Evolutionary conservation across 2,888 invertebrate genomes (phyloP), one percentile per base, ranked within the genome.

Genomic region (Stenotaenia linearis): DNA sequence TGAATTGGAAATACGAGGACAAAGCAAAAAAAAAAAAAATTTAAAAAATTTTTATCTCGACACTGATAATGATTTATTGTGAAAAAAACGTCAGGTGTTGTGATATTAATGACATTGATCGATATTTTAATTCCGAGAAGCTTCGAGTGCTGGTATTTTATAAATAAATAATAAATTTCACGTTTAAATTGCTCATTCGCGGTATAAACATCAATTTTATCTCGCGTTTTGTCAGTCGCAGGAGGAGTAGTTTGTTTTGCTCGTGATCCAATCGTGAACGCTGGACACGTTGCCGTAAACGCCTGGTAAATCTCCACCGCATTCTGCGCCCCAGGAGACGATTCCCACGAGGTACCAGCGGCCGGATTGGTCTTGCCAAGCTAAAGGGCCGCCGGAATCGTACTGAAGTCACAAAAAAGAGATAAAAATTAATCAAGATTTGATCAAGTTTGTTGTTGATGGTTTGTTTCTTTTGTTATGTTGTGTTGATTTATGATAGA

Each of bases 331-430:
- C 77, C 77, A 77, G 5, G 77, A 77, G 18, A 45, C 40, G 9
- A 77, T 23, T 21, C 77, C 77, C 0, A 40, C 77, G 3, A 40
- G 77, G 15, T 21, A 25, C 77, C 77, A 77, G 23, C 40, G 35
- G 1, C 77, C 45, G 25, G 35, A 40, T 45, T 45, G 23, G 1
- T 77, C 18, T 25, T 77, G 35, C 45, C 45, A 77, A 1, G 40
- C 21, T 15, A 77, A 45, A 21, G 77, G 77, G 23, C 77, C 40
- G 1, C 77, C 77, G 12, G 77, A 77, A 77, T 77, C 77, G 15
- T 21, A 15, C 77, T 77, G 25, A 1, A 50, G 7, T 0, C 4
- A 50, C 1, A 50, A 50, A 50, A 50, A 7, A 3, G 18, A 50
- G 18, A 6, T 21, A 18, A 28, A 28, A 25, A 75, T 23, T 1